Base-by-base conservation (phyloP, 2,113 vertebrate species). In the Oncorhynchus clarkii region DNA sequence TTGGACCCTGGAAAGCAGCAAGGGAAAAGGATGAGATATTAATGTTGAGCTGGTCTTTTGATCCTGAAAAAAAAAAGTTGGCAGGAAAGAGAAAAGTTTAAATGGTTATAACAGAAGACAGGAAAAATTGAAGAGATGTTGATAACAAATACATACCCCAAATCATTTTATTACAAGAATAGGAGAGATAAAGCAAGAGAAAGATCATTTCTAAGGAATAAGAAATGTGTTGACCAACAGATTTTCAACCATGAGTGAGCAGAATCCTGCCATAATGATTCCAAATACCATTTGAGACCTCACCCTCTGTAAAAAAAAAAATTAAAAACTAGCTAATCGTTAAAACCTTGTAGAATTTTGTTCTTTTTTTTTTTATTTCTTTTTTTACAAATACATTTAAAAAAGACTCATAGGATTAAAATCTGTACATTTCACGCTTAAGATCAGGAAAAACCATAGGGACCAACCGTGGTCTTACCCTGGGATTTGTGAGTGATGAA, bases 401-500 rank as follows among this genome's bases (percentile, higher is more conserved):
- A 45, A 45, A 14, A 22, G 26, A 57, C 65, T 59, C 73, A 75
- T 57, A n/a, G 67, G 74, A 70, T 72, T 66, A 51, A 57, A 68
- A 75, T 48, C 54, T 70, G 26, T 57, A 79, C 26, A 64, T 67
- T 80, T 76, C 20, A 1, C 6, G 48, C 39, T 31, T 73, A 67
- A 82, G 31, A 64, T 11, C 20, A 60, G 57, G 60, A 45, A 82
- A 86, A 67, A 77, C 84, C 62, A n/a, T 57, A 78, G 81, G 22
- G 9, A 73, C 88, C 89, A 89, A 88, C 75, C 34, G 78, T 84
- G 89, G 89, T 93, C 91, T 94, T 93, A 90, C 91, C 94, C 89
- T 73, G 71, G 71, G 81, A 67, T 78, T 73, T 76, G 87, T 90
- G 92, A 88, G 88, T 79, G 86, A 7, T 79, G 84, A 85, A 81